phyloP scores from a whole-genome alignment of 2,113 vertebrate species.

The Fulica atra region DNA sequence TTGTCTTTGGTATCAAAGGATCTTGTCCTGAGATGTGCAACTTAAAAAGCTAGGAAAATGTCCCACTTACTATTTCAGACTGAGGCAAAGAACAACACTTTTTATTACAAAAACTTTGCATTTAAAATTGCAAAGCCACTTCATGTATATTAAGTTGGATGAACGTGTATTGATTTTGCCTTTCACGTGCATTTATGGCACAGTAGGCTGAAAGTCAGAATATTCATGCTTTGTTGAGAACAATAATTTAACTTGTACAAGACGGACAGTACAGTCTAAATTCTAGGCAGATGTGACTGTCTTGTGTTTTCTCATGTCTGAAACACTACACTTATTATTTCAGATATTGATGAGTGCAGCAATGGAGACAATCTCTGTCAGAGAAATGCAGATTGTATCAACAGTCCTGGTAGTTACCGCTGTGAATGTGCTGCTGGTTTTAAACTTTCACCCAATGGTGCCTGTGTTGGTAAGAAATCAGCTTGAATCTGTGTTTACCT shows the following conservation, averaged over 20 bases:
- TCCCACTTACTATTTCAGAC: not conserved
- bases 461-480: slow-evolving; percentile 81
- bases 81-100: not conserved
- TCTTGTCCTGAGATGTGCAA: not conserved
- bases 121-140: not conserved
- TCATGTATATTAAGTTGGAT: not conserved
- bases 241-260: not conserved
- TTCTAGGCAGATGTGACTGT: not conserved
- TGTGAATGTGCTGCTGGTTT: slow-evolving; percentile 85
- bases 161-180: not conserved
- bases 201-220: not conserved
- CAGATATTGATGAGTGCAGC: slow-evolving; percentile 87
- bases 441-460: slow-evolving; percentile 81
- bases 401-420: slow-evolving; percentile 86
- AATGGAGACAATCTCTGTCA: slow-evolving; percentile 83
- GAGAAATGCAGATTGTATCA: slow-evolving; percentile 86
- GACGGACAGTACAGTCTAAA: not conserved
- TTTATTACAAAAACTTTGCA: not conserved
- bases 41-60: not conserved
- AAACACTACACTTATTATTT: slow-evolving; percentile 33
- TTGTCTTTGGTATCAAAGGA: not conserved
- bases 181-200: not conserved
- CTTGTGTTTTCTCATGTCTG: not conserved
- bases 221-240: not conserved
- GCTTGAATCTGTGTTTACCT: not conserved